Base-by-base conservation (phyloP, 2,797 vertebrate genomes). In the Clarias fuscus region DNA sequence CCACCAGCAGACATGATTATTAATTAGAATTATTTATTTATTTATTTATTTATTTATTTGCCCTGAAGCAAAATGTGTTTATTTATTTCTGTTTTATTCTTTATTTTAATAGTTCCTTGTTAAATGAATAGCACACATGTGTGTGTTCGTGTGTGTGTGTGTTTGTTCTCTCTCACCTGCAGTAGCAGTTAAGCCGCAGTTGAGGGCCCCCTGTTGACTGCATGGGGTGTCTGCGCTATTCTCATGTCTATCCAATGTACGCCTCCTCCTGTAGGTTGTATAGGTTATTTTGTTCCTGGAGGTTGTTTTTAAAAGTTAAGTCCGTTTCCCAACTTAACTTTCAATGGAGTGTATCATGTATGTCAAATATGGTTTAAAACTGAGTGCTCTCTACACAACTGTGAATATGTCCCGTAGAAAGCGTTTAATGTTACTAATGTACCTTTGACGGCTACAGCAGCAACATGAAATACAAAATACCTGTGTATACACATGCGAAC, bases 201-300 rank as follows among this genome's bases (percentile, higher is more conserved):
- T 85, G 79, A 48, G 78, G 83, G 85, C 88, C 89, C 86, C 61
- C 88, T 90, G 61, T 89, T 90, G 89, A 87, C 89, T 87, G 65
- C 24, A 62, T 84, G 24, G 61, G 85, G 81, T 86, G 67, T 67
- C 30, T 89, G 72, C 61, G 13, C 56, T 77, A 33, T 86, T 68
- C 18, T 65, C 5, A 37, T 83, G 53, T 33, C 61, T 33, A 7
- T 24, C 10, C 53, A 56, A 56, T 81, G 67, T 27, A 10, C 24
- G 67, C 5, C 43, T 43, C 11, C 40, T 15, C 5, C 30, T 37
- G 20, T 79, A 7, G 18, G 77, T 1, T 40, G 30, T 75, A 20
- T 7, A 27, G 48, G 1, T 27, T 30, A 53, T 56, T 78, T 33
- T 61, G 5, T 59, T 59, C 13, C 75, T 22, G 56, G 4, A 40